phyloP scores from a whole-genome alignment of 2,797 vertebrate species.

The Helostoma temminkii region DNA sequence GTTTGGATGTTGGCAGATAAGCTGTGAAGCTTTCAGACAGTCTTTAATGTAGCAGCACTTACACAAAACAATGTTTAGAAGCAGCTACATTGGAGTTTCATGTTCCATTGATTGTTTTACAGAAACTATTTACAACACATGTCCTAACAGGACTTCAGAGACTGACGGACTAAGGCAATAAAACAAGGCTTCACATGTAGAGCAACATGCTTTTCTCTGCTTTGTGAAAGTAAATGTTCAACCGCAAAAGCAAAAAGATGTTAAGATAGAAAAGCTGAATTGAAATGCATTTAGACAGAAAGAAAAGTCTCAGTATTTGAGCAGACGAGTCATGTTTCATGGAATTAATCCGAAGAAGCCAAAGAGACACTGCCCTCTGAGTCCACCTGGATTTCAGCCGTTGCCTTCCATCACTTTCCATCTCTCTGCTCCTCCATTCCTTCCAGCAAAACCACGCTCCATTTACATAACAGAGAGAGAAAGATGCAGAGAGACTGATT shows the following conservation, averaged over 20 bases:
- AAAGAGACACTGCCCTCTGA: conserved; percentile 10
- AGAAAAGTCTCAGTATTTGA: neutral
- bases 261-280: neutral
- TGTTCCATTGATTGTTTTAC: neutral
- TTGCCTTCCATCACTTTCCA: conserved; percentile 28
- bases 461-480: conserved; percentile 40
- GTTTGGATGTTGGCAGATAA: conserved; percentile 16
- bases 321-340: conserved; percentile 14
- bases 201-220: neutral
- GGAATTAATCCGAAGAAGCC: neutral
- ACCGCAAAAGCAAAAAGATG: neutral
- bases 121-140: no score
- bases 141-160: neutral
- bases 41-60: neutral
- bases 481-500: conserved; percentile 13
- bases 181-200: conserved; percentile 39
- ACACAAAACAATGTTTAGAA: neutral
- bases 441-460: conserved; percentile 24
- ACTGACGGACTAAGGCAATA: neutral
- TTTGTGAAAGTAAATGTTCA: no score
- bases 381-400: conserved; percentile 18
- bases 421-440: conserved; percentile 17
- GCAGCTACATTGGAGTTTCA: no score
- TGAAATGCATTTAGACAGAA: neutral
- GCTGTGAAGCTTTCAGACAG: neutral